Percentiles rank a stretch among this genome's conserved stretches.
Conservation (phyloP, 2,888 invertebrate genomes). For the Ceraclea dissimilis region DNA sequence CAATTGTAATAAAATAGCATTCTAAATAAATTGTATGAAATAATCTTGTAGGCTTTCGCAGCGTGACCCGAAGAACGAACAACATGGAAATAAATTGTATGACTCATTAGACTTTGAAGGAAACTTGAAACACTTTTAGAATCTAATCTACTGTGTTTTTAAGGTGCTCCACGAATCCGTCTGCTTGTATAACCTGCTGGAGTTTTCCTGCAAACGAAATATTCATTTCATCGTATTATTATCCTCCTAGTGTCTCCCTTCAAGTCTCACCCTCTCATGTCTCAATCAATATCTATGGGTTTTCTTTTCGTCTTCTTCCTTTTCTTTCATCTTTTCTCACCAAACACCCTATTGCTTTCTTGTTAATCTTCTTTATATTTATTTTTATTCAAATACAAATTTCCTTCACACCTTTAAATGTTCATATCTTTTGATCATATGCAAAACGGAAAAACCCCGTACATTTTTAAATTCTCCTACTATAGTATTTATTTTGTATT, state of each 20-base stretch:
- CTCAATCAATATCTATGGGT: constrained; percentile 19
- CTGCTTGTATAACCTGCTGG: no score
- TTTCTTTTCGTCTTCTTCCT: constrained; percentile 7
- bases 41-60: no score
- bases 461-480: constrained; percentile 20
- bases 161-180: no score
- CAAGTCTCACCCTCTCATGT: constrained; percentile 14
- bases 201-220: constrained; percentile 17
- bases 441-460: constrained; percentile 5
- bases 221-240: constrained; percentile 12
- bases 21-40: no score
- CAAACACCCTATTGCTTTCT: constrained; percentile 5
- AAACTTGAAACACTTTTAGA: no score
- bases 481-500: no score
- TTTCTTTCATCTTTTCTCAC: constrained; percentile 19
- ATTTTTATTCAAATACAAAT: constrained; percentile 10
- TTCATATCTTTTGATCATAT: constrained; percentile 4
- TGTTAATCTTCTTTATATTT: constrained; percentile 16
- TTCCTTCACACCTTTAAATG: not conserved
- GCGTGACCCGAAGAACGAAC: no score
- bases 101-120: no score
- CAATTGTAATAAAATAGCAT: no score
- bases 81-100: no score
- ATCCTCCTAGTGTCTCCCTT: constrained; percentile 16
- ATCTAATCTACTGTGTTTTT: no score